phyloP scores from a whole-genome alignment of 2,888 invertebrate genomes.

The Synanthedon andrenaeformis region DNA sequence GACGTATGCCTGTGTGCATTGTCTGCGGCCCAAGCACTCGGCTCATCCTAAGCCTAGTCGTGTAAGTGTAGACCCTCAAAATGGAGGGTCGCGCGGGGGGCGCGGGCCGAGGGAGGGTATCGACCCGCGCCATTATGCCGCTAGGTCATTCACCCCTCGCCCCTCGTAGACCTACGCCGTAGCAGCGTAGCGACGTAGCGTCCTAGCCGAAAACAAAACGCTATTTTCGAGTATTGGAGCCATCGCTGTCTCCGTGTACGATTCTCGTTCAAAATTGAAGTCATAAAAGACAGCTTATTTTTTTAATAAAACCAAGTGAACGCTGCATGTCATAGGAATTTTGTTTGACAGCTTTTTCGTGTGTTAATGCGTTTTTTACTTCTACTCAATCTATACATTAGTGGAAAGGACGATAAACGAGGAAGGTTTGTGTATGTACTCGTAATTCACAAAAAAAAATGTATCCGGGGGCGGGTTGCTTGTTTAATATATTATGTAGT shows the following conservation, averaged over 20 bases:
- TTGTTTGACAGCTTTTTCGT: too few species aligned
- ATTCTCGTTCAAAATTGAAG: background rate
- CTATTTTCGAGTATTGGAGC: background rate
- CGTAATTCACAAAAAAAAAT: too few species aligned
- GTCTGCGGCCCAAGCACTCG: background rate
- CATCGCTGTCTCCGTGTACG: background rate
- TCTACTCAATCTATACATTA: too few species aligned
- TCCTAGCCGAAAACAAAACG: slow-evolving; percentile 17
- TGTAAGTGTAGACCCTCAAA: background rate
- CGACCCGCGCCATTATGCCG: slow-evolving; percentile 49
- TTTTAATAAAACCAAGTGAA: background rate
- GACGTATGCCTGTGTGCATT: too few species aligned
- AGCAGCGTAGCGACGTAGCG: slow-evolving; percentile 33
- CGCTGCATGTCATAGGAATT: background rate
- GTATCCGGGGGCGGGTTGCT: too few species aligned
- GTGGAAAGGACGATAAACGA: too few species aligned
- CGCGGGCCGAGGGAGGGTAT: slow-evolving; percentile 31
- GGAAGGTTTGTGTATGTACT: too few species aligned
- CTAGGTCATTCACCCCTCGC: slow-evolving; percentile 57
- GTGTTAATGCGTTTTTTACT: too few species aligned
- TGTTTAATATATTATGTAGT: too few species aligned
- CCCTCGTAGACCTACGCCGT: slow-evolving; percentile 23
- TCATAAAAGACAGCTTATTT: background rate
- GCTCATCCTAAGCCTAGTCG: background rate
- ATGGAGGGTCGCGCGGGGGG: slow-evolving; percentile 9